Conservation (phyloP, 2,888 invertebrate genomes). For the Eustalomyia histrio region DNA sequence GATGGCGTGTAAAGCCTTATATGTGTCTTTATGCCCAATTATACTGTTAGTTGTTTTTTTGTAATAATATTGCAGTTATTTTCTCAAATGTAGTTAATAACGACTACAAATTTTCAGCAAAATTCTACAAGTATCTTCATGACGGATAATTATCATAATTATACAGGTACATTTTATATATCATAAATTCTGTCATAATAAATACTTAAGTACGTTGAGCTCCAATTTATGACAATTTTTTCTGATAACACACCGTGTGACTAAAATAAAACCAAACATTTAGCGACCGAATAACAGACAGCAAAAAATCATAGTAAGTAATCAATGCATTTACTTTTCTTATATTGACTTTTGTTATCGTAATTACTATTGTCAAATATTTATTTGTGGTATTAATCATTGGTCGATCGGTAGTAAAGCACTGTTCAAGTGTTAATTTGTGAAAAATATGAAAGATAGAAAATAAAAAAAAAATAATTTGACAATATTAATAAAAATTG, state of each 20-base stretch:
- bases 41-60: no score
- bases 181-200: no score
- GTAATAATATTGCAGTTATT: no score
- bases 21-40: no score
- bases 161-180: no score
- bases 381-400: conserved; percentile 57
- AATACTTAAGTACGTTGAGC: background rate
- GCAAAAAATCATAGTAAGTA: conserved; percentile 17
- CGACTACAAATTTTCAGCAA: no score
- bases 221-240: conserved; percentile 16
- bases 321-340: conserved; percentile 35
- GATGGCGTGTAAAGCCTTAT: no score
- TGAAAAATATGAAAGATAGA: conserved; percentile 18
- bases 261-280: background rate
- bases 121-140: no score
- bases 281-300: background rate
- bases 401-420: conserved; percentile 34
- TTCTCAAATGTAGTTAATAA: no score
- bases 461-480: conserved; percentile 18
- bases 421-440: conserved; percentile 42
- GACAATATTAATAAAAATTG: background rate
- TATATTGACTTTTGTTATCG: conserved; percentile 64
- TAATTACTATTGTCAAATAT: conserved; percentile 74
- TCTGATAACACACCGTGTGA: conserved; percentile 19
- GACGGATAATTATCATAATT: no score